phyloP scores from a whole-genome alignment of 2,797 vertebrate species.

The Crax fasciolata region DNA sequence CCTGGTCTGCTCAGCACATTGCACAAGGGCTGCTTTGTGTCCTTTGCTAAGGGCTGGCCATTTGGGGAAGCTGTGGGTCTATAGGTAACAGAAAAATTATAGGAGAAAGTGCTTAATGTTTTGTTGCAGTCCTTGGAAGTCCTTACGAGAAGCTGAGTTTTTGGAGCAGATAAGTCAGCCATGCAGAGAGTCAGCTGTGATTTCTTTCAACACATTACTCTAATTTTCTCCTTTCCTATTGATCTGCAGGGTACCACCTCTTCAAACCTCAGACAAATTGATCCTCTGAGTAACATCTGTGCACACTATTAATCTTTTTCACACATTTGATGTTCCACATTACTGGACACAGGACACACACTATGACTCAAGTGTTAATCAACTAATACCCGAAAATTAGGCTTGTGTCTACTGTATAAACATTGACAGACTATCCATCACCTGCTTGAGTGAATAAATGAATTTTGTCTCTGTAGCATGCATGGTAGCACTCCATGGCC shows the following conservation, averaged over 20 bases:
- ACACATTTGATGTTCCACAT: conserved; percentile 79
- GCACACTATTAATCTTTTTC: conserved; percentile 81
- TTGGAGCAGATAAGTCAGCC: conserved; percentile 66
- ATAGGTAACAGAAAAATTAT: conserved; percentile 26
- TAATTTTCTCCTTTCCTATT: conserved; percentile 79
- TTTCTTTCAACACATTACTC: conserved; percentile 74
- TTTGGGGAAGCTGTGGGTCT: conserved; percentile 44
- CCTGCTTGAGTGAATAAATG: conserved; percentile 64
- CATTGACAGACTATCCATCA: conserved; percentile 78
- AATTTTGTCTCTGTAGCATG: conserved; percentile 62
- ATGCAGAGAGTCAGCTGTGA: conserved; percentile 52
- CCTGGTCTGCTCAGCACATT: not conserved
- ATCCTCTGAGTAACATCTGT: conserved; percentile 81
- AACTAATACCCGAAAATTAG: conserved; percentile 80
- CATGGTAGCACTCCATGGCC: not conserved
- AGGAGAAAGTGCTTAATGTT: conserved; percentile 25
- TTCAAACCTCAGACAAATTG: conserved; percentile 81
- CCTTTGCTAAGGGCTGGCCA: not conserved
- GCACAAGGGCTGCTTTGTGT: conserved; percentile 55
- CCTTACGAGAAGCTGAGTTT: conserved; percentile 29
- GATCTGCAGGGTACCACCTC: conserved; percentile 78
- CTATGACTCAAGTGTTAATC: conserved; percentile 81
- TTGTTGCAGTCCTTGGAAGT: conserved; percentile 55
- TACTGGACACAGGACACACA: conserved; percentile 78
- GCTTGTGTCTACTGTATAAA: conserved; percentile 76